Evolutionary conservation across 1,140 invertebrate genomes (phyloP).

Genomic region (Leptinotarsa lineolata): DNA sequence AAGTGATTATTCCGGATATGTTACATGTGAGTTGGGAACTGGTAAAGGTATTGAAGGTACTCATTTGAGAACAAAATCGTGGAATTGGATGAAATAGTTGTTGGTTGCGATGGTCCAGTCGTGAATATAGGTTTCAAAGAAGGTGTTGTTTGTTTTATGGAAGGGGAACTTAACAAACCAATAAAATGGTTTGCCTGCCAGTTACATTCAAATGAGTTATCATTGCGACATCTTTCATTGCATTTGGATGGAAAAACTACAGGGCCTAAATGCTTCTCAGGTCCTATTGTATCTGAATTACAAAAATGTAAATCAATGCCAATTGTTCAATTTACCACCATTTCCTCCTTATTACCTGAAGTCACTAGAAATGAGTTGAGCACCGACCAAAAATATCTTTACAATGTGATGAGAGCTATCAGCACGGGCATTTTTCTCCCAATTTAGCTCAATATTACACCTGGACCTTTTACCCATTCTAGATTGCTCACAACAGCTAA

Average conservation of each 20-base stretch:
- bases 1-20: conserved; percentile 37
- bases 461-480: conserved; percentile 38
- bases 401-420: conserved; percentile 30
- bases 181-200: conserved; percentile 41
- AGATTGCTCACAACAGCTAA: conserved; percentile 42
- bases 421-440: conserved; percentile 16
- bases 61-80: conserved; percentile 32
- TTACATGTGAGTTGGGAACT: conserved; percentile 32
- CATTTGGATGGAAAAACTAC: conserved; percentile 39
- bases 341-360: background rate
- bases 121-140: conserved; percentile 47
- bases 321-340: conserved; percentile 26
- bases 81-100: conserved; percentile 29
- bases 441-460: conserved; percentile 29
- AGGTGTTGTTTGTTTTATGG: conserved; percentile 34
- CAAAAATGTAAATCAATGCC: conserved; percentile 33
- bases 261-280: conserved; percentile 38
- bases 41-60: conserved; percentile 33
- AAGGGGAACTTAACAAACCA: conserved; percentile 29
- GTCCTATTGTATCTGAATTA: conserved; percentile 34
- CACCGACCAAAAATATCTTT: conserved; percentile 40
- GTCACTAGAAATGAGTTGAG: conserved; percentile 32
- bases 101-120: conserved; percentile 49
- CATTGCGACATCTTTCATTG: conserved; percentile 39
- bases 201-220: conserved; percentile 42